These are phyloP conservation scores for Poecilia velifera DNA, from an alignment of 2,797 vertebrate species.

Conservation along the genomic window DNA sequence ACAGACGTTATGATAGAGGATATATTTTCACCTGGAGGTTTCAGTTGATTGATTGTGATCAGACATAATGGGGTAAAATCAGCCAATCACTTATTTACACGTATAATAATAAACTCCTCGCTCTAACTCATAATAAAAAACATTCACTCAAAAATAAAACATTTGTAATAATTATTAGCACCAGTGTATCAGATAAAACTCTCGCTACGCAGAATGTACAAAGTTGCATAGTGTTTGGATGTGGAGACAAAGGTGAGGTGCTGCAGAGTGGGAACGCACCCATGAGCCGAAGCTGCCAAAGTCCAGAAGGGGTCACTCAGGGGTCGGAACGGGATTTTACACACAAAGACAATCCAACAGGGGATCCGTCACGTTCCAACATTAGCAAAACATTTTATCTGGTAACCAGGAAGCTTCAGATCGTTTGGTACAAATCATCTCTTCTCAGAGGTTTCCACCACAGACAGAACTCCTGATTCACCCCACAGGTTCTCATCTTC, in stretches of 20 bases:
- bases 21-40: constrained; percentile 64
- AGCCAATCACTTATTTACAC: constrained; percentile 92
- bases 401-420: neutral
- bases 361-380: neutral
- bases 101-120: constrained; percentile 83
- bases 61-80: constrained; percentile 64
- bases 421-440: neutral
- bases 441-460: neutral
- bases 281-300: neutral
- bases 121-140: constrained; percentile 89
- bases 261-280: constrained; percentile 28
- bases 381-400: neutral
- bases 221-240: constrained; percentile 94
- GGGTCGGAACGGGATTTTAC: neutral
- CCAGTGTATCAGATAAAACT: constrained; percentile 99
- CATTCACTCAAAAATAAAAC: constrained; percentile 97
- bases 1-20: constrained; percentile 68
- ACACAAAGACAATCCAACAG: neutral
- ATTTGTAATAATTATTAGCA: constrained; percentile 99
- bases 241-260: constrained; percentile 54
- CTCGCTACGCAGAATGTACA: constrained; percentile 90
- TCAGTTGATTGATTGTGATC: constrained; percentile 60
- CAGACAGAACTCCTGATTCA: neutral
- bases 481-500: neutral
- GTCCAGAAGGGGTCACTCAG: neutral